Conservation (phyloP, 1,140 invertebrate species). For the Carposina sasakii region DNA sequence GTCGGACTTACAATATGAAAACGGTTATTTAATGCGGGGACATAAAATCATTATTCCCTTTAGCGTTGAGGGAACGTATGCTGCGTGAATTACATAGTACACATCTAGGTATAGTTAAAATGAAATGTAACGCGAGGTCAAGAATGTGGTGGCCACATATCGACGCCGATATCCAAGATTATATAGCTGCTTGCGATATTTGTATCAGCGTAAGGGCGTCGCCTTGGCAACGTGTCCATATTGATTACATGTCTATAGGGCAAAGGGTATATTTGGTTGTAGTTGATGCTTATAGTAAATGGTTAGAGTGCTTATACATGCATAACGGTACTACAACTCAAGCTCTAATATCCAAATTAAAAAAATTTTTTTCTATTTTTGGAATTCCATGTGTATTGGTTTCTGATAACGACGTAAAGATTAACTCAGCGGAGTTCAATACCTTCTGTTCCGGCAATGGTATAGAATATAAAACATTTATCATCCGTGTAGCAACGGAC, state of each 20-base stretch:
- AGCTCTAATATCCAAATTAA: constrained; percentile 17
- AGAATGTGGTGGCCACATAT: constrained; percentile 28
- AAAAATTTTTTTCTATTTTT: constrained; percentile 15
- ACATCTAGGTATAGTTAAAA: constrained; percentile 22
- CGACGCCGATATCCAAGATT: constrained; percentile 23
- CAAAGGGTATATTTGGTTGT: constrained; percentile 15
- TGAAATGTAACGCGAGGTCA: constrained; percentile 16
- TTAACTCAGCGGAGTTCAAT: constrained; percentile 15
- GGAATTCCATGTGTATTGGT: constrained; percentile 13
- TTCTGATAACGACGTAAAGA: constrained; percentile 19
- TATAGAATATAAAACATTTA: constrained; percentile 27
- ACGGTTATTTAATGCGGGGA: constrained; percentile 27
- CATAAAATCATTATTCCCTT: constrained; percentile 26
- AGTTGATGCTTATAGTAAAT: constrained; percentile 15
- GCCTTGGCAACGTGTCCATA: constrained; percentile 28
- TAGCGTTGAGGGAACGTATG: constrained; percentile 3
- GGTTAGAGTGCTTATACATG: constrained; percentile 18
- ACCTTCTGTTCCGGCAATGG: constrained; percentile 19
- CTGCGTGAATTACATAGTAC: constrained; percentile 15
- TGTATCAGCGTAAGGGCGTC: constrained; percentile 11
- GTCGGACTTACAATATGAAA: constrained; percentile 11
- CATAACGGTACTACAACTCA: constrained; percentile 4
- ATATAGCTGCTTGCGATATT: constrained; percentile 14
- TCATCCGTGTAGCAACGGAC: constrained; percentile 28
- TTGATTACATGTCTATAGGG: constrained; percentile 25